Conservation (phyloP, 2,888 invertebrate species). For the Trichacis sp. region DNA sequence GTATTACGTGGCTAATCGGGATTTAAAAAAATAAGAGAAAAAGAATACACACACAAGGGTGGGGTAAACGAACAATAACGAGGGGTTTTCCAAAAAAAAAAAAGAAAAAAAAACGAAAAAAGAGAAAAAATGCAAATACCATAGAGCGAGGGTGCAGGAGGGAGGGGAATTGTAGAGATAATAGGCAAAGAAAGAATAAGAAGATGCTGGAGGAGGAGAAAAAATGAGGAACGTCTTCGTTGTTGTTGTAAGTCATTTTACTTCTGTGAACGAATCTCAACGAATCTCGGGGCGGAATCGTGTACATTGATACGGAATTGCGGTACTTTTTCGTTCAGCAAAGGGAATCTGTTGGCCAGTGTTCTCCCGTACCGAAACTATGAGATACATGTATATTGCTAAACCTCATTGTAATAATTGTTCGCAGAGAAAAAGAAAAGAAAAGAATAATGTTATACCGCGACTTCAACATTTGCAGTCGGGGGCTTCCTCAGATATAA, state of each 20-base stretch:
- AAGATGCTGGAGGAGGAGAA: too few relatives aligned
- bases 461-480: conserved; percentile 44
- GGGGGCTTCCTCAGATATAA: conserved; percentile 47
- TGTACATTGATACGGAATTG: conserved; percentile 34
- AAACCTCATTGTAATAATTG: conserved; percentile 45
- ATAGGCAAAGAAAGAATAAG: not conserved
- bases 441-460: conserved; percentile 40
- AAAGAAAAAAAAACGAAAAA: conserved; percentile 18
- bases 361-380: conserved; percentile 15
- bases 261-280: conserved; percentile 44
- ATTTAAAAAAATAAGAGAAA: not conserved
- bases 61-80: conserved; percentile 16
- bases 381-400: conserved; percentile 41
- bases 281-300: conserved; percentile 44
- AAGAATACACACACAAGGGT: conserved; percentile 4
- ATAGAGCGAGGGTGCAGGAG: conserved; percentile 16
- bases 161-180: conserved; percentile 1
- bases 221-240: conserved; percentile 3
- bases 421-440: conserved; percentile 27
- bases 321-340: conserved; percentile 20
- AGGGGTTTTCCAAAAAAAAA: conserved; percentile 2
- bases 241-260: conserved; percentile 30
- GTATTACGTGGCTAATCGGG: conserved; percentile 45
- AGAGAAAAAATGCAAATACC: conserved; percentile 14
- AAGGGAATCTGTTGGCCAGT: not conserved